Evolutionary conservation across 1,140 invertebrate genomes (phyloP).

Genomic region (Microplitis demolitor): DNA sequence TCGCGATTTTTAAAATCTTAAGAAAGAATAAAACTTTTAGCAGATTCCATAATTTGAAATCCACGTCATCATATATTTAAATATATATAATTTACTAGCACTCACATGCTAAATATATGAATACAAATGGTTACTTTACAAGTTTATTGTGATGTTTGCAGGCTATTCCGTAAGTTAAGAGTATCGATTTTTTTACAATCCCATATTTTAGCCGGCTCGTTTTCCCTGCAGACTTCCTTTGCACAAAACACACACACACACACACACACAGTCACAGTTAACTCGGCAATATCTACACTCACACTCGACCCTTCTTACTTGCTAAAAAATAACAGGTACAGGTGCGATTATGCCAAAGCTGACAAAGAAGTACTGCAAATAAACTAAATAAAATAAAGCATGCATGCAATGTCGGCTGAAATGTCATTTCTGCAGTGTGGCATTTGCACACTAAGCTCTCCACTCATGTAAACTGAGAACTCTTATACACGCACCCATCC

Average conservation of each 20-base stretch:
- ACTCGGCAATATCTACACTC: not conserved
- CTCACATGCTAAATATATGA: not conserved
- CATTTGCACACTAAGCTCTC: slow-evolving; percentile 4
- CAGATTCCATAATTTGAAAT: not conserved
- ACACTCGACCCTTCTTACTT: not conserved
- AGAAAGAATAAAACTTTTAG: too few relatives aligned
- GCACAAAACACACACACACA: not conserved
- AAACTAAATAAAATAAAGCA: slow-evolving; percentile 25
- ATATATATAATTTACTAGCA: not conserved
- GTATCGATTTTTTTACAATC: slow-evolving; percentile 34
- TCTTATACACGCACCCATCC: slow-evolving; percentile 20
- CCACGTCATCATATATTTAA: not conserved
- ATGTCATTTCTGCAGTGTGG: slow-evolving; percentile 40
- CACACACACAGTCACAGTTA: not conserved
- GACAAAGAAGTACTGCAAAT: not conserved
- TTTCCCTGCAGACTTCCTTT: slow-evolving; percentile 2
- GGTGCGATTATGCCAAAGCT: slow-evolving; percentile 40
- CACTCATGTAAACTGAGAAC: not conserved
- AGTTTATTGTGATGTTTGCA: slow-evolving; percentile 18
- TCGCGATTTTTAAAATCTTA: too few relatives aligned
- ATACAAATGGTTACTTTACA: slow-evolving; percentile 35
- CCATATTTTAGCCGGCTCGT: not conserved
- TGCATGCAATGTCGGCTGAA: slow-evolving; percentile 38
- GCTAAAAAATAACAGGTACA: slow-evolving; percentile 23
- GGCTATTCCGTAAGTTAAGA: slow-evolving; percentile 13